phyloP scores from a whole-genome alignment of 2,888 invertebrate genomes.

The Globia sparganii region DNA sequence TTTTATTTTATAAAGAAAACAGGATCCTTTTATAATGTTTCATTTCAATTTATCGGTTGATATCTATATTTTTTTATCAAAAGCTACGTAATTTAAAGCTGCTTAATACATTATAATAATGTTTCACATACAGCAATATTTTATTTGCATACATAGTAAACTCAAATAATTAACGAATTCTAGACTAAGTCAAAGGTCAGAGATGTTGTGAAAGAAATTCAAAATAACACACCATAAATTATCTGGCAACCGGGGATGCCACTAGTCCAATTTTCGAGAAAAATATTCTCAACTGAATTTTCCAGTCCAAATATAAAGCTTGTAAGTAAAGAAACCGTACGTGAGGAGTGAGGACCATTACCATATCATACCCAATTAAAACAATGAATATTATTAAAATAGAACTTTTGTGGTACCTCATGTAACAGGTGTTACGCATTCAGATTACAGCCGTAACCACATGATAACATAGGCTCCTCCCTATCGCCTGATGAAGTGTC shows the following conservation, averaged over 20 bases:
- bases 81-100: not conserved
- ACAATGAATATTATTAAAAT: not conserved
- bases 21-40: not conserved
- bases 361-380: not conserved
- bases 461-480: not conserved
- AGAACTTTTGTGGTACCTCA: not conserved
- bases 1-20: not conserved
- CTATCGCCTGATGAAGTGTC: slow-evolving; percentile 13
- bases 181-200: slow-evolving; percentile 46
- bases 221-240: slow-evolving; percentile 58
- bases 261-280: not conserved
- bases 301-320: not conserved
- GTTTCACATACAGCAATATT: slow-evolving; percentile 4
- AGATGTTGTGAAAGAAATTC: slow-evolving; percentile 52
- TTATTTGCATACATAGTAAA: slow-evolving; percentile 40
- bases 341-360: not conserved
- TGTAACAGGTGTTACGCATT: not conserved
- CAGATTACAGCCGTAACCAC: not conserved
- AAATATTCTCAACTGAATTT: not conserved
- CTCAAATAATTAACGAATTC: slow-evolving; percentile 49
- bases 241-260: slow-evolving; percentile 54
- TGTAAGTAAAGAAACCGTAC: not conserved
- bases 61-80: not conserved
- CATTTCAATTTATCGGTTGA: not conserved
- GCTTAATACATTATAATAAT: not conserved